Evolutionary conservation across 2,797 vertebrate genomes (phyloP), one percentile per base, ranked within the genome.

Genomic region (Chaetodon trifasciatus): DNA sequence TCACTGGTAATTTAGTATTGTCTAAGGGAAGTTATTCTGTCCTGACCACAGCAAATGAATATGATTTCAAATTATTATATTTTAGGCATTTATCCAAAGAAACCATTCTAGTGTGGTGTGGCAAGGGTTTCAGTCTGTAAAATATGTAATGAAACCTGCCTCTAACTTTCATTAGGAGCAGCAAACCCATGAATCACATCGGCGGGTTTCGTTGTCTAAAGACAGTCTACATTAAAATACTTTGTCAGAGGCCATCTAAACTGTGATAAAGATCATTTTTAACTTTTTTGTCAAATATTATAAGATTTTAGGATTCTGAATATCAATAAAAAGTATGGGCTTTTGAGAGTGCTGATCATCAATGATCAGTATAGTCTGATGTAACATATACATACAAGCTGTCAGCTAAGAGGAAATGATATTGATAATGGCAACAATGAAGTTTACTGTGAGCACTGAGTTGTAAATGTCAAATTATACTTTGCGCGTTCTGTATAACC

Each of bases 1-100:
- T 85, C 81, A 90, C 78, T 60, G 60, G 76, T 82, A 63, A 81
- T 49, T 88, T 79, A 79, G 88, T 67, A 72, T 78, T 69, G 80
- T 81, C 61, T 81, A 64, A 90, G 74, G 74, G 61, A 85, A 76
- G 74, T 47, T 74, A 86, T 85, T 69, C 63, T 87, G 64, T 77
- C 77, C 79, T 52, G 75, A 78, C 69, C 75, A 61, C 70, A 62
- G 76, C 66, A 63, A 86, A 83, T 78, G 10, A 80, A 82, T 79
- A 71, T 77, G 64, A 85, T 82, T 76, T 60, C 70, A 42, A 85
- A 81, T 74, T 16, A 71, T 79, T 66, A 64, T 53, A 75, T 83
- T 64, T 81, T n/a, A 76, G 56, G 77, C 82, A 78, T 84, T 76
- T 75, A 65, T 69, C 60, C 81, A 76, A 42, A 74, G 39, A 70